Conservation (phyloP, 2,113 vertebrate species). For the Vulpes lagopus region DNA sequence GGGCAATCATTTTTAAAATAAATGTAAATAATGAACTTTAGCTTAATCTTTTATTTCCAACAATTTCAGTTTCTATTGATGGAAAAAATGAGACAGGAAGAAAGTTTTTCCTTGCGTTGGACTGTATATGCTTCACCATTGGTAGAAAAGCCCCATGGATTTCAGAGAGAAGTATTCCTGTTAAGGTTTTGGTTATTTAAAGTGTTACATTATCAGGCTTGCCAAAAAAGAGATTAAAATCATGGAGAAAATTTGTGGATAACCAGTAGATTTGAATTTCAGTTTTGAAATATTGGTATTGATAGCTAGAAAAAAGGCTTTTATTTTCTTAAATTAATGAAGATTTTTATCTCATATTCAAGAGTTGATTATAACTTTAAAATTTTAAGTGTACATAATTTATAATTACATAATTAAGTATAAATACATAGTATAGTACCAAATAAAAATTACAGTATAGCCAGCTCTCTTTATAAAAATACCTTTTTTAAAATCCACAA, state of each 20-base stretch:
- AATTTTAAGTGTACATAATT: background rate
- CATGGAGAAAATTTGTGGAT: background rate
- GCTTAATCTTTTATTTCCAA: background rate
- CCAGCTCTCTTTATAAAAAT: background rate
- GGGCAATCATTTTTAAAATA: background rate
- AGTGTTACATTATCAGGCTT: background rate
- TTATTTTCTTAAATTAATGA: background rate
- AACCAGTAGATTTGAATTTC: background rate
- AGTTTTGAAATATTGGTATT: conserved; percentile 25
- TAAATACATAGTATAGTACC: background rate
- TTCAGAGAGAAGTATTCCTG: background rate
- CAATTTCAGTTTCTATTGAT: background rate
- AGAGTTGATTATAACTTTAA: background rate
- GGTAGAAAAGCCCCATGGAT: background rate
- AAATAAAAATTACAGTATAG: background rate
- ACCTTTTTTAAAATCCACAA: background rate
- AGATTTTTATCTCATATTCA: background rate
- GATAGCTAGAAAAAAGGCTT: background rate
- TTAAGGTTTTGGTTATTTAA: background rate
- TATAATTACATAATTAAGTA: background rate
- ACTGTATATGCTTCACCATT: background rate
- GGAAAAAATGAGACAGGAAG: background rate
- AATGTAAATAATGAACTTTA: background rate
- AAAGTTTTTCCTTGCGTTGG: background rate
- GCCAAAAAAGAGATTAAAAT: background rate